Percentiles rank a stretch among this genome's conserved stretches.
Evolutionary conservation across 2,113 vertebrate species (phyloP).

Genomic region (Alaudala cheleensis): DNA sequence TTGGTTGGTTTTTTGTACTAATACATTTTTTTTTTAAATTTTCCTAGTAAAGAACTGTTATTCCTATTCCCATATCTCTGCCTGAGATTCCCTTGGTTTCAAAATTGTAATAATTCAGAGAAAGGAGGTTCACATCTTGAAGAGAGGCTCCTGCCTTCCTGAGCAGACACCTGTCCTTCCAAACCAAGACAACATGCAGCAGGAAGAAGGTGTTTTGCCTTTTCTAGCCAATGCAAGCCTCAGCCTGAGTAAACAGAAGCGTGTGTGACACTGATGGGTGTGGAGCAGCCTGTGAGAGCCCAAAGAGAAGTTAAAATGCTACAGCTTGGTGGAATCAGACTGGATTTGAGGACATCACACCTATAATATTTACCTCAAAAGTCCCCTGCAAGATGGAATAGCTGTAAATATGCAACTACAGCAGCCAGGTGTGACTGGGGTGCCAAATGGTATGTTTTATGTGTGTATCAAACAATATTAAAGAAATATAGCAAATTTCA

Average conservation of each 20-base stretch:
- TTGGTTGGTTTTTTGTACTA: background rate
- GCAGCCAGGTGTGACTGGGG: background rate
- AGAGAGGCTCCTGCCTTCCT: background rate
- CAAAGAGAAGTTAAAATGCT: background rate
- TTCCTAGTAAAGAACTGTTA: background rate
- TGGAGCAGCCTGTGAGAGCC: background rate
- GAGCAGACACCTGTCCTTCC: background rate
- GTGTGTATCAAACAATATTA: background rate
- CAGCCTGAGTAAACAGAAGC: background rate
- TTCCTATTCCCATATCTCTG: background rate
- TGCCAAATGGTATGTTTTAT: background rate
- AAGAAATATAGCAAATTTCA: background rate
- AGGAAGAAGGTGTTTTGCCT: background rate
- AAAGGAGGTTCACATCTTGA: background rate
- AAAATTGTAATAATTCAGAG: background rate
- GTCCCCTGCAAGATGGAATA: background rate
- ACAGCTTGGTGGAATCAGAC: background rate
- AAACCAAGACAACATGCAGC: background rate
- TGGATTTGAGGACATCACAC: background rate
- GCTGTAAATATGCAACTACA: background rate
- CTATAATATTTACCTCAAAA: background rate
- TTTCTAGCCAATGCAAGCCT: background rate
- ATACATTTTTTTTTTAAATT: background rate
- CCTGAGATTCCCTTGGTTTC: background rate
- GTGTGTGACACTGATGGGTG: rapidly evolving